A percentile compares a stretch with the other conserved stretches of the same genome.
These are phyloP conservation scores for Colossoma macropomum DNA, from an alignment of 2,113 vertebrate species.

Conservation along the genomic window DNA sequence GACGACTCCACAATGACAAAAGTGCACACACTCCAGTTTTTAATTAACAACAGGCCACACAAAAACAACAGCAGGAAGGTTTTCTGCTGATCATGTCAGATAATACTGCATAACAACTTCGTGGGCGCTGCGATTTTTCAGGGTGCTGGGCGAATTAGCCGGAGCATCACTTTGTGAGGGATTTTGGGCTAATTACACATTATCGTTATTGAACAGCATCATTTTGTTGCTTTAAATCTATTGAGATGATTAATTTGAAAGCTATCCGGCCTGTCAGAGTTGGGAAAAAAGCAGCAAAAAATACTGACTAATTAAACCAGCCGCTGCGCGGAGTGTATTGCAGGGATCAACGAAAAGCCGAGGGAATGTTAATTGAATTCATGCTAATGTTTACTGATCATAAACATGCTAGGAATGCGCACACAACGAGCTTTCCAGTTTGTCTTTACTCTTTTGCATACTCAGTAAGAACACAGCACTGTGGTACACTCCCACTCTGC, in stretches of 20 bases:
- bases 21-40: constrained; percentile 13
- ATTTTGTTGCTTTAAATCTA: constrained; percentile 71
- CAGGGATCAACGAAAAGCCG: constrained; percentile 71
- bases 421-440: constrained; percentile 56
- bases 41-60: constrained; percentile 41
- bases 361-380: constrained; percentile 76
- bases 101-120: constrained; percentile 21
- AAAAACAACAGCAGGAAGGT: constrained; percentile 12
- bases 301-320: constrained; percentile 77
- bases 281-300: constrained; percentile 64
- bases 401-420: constrained; percentile 60
- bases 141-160: constrained; percentile 20
- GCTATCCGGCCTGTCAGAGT: constrained; percentile 66
- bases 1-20: background rate
- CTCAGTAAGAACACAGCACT: constrained; percentile 49
- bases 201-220: constrained; percentile 63
- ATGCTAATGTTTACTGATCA: constrained; percentile 77
- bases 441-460: constrained; percentile 68
- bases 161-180: constrained; percentile 4
- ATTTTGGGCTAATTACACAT: constrained; percentile 55
- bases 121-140: background rate
- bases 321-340: constrained; percentile 71
- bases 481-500: no score
- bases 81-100: constrained; percentile 34
- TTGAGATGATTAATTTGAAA: constrained; percentile 74